These are phyloP conservation scores for Lacanobia wlatinum DNA, from an alignment of 2,888 invertebrate genomes.

Conservation along the genomic window DNA sequence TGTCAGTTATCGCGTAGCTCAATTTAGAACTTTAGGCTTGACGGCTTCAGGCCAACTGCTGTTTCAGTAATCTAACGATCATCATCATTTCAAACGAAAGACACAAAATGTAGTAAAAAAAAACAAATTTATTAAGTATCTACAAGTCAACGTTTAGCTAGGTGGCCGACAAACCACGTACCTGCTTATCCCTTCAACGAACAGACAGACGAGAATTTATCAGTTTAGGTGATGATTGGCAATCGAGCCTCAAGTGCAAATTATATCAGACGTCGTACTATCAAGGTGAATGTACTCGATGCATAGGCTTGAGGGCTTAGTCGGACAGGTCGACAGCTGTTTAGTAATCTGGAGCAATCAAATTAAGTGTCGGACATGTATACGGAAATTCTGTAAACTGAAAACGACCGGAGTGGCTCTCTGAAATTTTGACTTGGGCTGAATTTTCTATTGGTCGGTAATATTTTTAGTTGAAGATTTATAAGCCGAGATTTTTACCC, in stretches of 20 bases:
- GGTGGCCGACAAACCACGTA: background rate
- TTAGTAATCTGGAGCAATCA: constrained; percentile 6
- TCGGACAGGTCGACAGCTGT: background rate
- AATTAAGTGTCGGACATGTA: background rate
- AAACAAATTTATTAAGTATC: background rate
- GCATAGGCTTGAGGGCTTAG: background rate
- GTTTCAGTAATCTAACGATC: too few relatives aligned
- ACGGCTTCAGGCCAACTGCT: too few relatives aligned
- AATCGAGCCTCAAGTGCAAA: background rate
- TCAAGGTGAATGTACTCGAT: background rate
- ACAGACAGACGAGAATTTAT: too few relatives aligned
- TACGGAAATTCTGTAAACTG: background rate
- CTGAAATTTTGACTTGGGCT: too few relatives aligned
- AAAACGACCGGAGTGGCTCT: background rate
- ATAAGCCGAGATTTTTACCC: too few relatives aligned
- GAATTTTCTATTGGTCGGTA: too few relatives aligned
- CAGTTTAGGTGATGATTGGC: too few relatives aligned
- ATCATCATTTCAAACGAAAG: too few relatives aligned
- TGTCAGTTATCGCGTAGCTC: too few relatives aligned
- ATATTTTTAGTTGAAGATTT: too few relatives aligned
- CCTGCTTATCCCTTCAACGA: background rate
- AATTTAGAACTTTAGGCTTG: too few relatives aligned
- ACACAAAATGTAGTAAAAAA: too few relatives aligned
- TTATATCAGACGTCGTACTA: constrained; percentile 2
- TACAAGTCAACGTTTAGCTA: background rate